Percentiles rank a stretch among this genome's conserved stretches.
phyloP scores from a whole-genome alignment of 2,113 vertebrate species.

The Tylochromis polylepis region DNA sequence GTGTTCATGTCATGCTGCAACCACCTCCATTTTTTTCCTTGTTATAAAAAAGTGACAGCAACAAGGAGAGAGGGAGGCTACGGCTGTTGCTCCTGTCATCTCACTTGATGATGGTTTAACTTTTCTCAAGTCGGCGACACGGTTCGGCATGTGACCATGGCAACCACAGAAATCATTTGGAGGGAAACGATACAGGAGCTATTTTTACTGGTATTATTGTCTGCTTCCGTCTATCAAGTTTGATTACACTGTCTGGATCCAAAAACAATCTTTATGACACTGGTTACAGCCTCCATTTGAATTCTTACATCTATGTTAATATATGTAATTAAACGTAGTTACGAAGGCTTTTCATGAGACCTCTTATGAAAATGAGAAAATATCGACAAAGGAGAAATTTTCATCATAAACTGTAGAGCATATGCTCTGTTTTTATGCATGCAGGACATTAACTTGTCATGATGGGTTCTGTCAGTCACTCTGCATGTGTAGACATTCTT shows the following conservation, averaged over 20 bases:
- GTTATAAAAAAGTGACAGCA: not conserved
- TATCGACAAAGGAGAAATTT: not conserved
- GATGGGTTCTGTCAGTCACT: not conserved
- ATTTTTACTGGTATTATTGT: slow-evolving; percentile 18
- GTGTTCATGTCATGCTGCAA: not conserved
- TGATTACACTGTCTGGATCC: slow-evolving; percentile 5
- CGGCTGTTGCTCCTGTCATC: not conserved
- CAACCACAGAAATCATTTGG: slow-evolving; percentile 25
- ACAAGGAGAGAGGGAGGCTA: not conserved
- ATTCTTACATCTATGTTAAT: not conserved
- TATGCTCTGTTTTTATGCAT: not conserved
- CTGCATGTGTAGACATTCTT: not conserved
- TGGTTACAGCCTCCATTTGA: not conserved
- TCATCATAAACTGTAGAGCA: not conserved
- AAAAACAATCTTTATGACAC: not conserved
- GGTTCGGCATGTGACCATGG: slow-evolving; percentile 30
- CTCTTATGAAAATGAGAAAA: not conserved
- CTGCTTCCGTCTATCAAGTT: slow-evolving; percentile 2
- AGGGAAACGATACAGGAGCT: slow-evolving; percentile 17
- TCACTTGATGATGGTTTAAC: slow-evolving; percentile 8
- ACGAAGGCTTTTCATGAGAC: not conserved
- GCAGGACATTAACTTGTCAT: not conserved
- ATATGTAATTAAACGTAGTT: not conserved
- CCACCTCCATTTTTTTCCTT: not conserved
- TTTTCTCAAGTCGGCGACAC: not conserved